Conservation (phyloP, 2,797 vertebrate species). For the Sebastes jordani region DNA sequence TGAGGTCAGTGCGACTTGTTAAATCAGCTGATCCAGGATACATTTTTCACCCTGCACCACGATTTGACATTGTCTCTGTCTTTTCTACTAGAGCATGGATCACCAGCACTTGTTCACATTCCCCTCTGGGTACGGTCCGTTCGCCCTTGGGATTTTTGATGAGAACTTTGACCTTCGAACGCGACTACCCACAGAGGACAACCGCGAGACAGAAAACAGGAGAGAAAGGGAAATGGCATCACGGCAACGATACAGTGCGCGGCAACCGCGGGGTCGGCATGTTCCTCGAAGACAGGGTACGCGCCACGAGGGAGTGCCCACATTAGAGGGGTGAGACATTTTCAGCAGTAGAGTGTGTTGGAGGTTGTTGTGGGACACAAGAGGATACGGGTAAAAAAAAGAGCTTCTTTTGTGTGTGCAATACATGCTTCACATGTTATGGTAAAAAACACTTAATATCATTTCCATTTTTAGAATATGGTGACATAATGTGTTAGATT, state of each 20-base stretch:
- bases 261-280: conserved; percentile 92
- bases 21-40: background rate
- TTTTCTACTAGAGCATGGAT: conserved; percentile 84
- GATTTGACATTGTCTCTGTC: conserved; percentile 26
- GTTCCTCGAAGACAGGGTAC: conserved; percentile 87
- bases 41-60: background rate
- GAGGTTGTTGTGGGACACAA: background rate
- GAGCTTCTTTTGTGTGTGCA: background rate
- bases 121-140: conserved; percentile 91
- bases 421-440: background rate
- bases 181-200: conserved; percentile 85
- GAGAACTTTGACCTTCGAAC: conserved; percentile 92
- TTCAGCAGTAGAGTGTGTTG: conserved; percentile 17
- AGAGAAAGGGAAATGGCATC: conserved; percentile 92
- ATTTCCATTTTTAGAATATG: background rate
- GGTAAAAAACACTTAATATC: background rate
- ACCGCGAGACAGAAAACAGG: conserved; percentile 89
- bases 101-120: conserved; percentile 93
- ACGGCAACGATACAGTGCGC: conserved; percentile 88
- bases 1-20: conserved; percentile 81
- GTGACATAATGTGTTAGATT: background rate
- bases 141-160: conserved; percentile 93
- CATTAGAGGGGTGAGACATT: conserved; percentile 89
- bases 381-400: background rate
- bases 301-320: conserved; percentile 93